These are phyloP conservation scores for Chironomus striatipennis DNA, from an alignment of 1,140 invertebrate species.

Conservation along the genomic window DNA sequence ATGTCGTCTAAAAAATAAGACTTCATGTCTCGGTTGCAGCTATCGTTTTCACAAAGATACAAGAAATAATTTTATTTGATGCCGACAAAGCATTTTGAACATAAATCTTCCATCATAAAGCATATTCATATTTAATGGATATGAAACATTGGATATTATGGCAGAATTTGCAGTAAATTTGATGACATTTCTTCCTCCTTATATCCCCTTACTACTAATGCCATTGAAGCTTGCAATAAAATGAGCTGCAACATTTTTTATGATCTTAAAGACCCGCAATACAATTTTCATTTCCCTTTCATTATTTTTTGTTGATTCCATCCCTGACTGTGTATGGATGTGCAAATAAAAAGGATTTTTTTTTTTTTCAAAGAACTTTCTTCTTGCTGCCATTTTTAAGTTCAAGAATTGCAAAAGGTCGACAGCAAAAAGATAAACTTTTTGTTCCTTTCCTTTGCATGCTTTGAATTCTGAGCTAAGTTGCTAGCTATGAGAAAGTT, in stretches of 20 bases:
- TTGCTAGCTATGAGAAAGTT: not conserved
- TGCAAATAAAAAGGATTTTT: not conserved
- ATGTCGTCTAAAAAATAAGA: too few species aligned
- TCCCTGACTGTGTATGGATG: not conserved
- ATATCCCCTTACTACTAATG: not conserved
- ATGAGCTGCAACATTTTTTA: not conserved
- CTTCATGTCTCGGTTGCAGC: too few species aligned
- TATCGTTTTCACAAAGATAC: too few species aligned
- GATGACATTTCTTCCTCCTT: not conserved
- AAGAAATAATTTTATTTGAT: not conserved
- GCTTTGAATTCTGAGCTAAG: too few species aligned
- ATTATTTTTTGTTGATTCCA: too few species aligned
- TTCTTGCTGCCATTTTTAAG: too few species aligned
- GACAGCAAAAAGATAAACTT: too few species aligned
- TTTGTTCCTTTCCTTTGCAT: too few species aligned
- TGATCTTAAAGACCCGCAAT: not conserved
- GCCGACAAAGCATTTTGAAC: slow-evolving; percentile 5
- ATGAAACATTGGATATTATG: not conserved
- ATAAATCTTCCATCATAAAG: slow-evolving; percentile 17
- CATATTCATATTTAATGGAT: not conserved
- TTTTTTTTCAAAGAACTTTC: not conserved
- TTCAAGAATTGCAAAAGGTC: too few species aligned
- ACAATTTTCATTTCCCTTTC: too few species aligned
- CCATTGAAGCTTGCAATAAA: not conserved
- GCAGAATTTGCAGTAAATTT: slow-evolving; percentile 22